Base-by-base conservation (phyloP, 1,140 invertebrate species). In the Glossosoma conforme region DNA sequence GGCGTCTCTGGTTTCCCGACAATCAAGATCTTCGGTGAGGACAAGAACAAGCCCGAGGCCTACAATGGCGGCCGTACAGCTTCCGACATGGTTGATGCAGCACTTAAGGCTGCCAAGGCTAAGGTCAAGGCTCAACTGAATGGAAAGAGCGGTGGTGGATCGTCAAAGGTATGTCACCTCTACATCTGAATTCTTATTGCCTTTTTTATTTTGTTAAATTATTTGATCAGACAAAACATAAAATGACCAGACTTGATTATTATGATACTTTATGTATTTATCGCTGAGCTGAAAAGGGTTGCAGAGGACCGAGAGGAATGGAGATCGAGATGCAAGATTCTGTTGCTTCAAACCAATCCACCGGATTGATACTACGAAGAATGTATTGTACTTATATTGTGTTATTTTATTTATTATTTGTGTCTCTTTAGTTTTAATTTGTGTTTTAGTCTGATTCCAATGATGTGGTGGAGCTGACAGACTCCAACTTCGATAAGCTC, bases 1-100 rank as follows among this genome's bases (percentile, higher is more conserved):
- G 83, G 84, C 42, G 84, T 99, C 33, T 74, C 78, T 61, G 94
- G 97, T 44, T 98, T 97, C 67, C 97, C 97, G 14, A 97, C 95
- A 1, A 87, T 99, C 49, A 99, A 98, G 72, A 86, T 99, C 10
- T 98, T 98, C 69, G 88, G 85, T 2, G 68, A 76, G 0, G 84
- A 93, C 66, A 97, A 97, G 68, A 84, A 85, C 36, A 89, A 85
- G 51, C 91, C 93, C 3, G 81, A 82, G 44, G 89, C 93, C 60
- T 98, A 87, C 69, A 84, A 89, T 64, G 94, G 93, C 1, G 77
- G 79, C 18, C 79, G 96, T 67, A 92, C 84, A 35, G 93, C 95
- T 13, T 78, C 86, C 47, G 89, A 80, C 20, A 80, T 99, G 61
- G 84, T 92, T 21, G 91, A 97, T 62, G 84, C 82, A 56, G 92